Evolutionary conservation across 1,140 invertebrate species (phyloP).

Genomic region (Ostrea edulis): DNA sequence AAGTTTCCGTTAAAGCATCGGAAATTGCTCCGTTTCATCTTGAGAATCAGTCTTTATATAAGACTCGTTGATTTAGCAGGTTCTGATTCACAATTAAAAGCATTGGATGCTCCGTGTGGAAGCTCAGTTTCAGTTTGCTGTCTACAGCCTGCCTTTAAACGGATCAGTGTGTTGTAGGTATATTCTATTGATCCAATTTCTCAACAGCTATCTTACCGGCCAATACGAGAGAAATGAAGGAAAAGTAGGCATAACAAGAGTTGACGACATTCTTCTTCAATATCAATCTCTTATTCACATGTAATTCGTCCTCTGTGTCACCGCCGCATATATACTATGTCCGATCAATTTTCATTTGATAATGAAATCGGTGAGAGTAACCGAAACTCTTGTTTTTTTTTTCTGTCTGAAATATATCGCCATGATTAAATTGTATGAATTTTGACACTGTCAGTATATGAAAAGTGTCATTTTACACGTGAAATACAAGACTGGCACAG

Average conservation of each 20-base stretch:
- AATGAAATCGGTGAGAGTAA: too few species aligned
- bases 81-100: conserved; percentile 20
- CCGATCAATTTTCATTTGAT: too few species aligned
- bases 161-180: conserved; percentile 13
- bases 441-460: too few species aligned
- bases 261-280: neutral
- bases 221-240: neutral
- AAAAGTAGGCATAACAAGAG: neutral
- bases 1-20: conserved; percentile 1
- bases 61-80: neutral
- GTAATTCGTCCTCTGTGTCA: neutral
- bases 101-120: neutral
- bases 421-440: too few species aligned
- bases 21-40: neutral
- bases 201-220: neutral
- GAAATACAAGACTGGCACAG: too few species aligned
- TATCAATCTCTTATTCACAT: neutral
- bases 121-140: neutral
- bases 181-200: conserved; percentile 9
- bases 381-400: too few species aligned
- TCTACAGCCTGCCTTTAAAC: neutral
- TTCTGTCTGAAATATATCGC: too few species aligned
- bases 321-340: too few species aligned
- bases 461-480: too few species aligned
- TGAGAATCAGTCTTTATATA: neutral